A percentile compares a stretch with the other conserved stretches of the same genome.
Evolutionary conservation across 2,797 vertebrate species (phyloP).

Genomic region (Arrhamphus sclerolepis): DNA sequence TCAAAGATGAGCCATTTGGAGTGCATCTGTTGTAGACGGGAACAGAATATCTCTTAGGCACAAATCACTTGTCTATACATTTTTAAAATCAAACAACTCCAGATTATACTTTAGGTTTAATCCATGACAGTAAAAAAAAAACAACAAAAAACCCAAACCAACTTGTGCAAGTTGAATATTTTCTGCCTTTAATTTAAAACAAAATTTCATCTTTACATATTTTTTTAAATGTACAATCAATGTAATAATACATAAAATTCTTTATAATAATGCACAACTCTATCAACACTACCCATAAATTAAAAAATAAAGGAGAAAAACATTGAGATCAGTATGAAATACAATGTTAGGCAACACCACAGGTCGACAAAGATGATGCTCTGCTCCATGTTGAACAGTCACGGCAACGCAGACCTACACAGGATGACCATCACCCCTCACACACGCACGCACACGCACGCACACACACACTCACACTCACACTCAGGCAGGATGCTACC

Average conservation of each 20-base stretch:
- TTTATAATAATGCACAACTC: conserved; percentile 86
- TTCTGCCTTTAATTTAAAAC: conserved; percentile 78
- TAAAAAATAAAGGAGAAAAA: conserved; percentile 72
- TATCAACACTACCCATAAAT: conserved; percentile 86
- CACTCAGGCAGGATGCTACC: conserved; percentile 39
- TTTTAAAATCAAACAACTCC: no score
- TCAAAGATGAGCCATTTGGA: no score
- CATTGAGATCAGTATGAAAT: conserved; percentile 86
- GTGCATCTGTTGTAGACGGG: no score
- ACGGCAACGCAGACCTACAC: conserved; percentile 56
- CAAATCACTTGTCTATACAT: no score
- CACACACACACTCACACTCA: conserved; percentile 8
- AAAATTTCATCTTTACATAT: conserved; percentile 77
- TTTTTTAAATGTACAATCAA: conserved; percentile 86
- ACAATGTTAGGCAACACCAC: conserved; percentile 87
- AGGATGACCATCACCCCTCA: conserved; percentile 31
- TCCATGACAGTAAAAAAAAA: neutral
- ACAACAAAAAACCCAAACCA: neutral
- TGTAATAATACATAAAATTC: conserved; percentile 84
- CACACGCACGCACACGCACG: conserved; percentile 16
- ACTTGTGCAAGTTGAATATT: conserved; percentile 43
- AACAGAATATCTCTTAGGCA: no score
- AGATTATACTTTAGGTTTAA: no score
- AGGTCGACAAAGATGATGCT: conserved; percentile 81
- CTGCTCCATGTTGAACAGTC: conserved; percentile 80